Percentiles rank a stretch among this genome's conserved stretches.
These are phyloP conservation scores for Camelus dromedarius DNA, from an alignment of 2,113 vertebrate species.

Conservation along the genomic window DNA sequence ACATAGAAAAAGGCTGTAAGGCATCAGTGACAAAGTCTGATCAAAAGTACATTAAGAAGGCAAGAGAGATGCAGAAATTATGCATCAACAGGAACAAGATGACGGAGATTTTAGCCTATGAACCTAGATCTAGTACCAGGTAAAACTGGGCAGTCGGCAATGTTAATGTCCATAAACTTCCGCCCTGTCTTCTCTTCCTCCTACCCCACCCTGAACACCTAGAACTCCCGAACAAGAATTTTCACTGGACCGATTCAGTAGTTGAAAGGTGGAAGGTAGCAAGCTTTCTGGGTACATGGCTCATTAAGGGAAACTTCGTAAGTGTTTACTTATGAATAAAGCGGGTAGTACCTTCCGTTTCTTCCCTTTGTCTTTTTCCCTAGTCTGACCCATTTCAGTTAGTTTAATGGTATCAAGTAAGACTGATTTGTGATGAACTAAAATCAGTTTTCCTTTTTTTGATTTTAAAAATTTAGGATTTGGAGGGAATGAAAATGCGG, in stretches of 20 bases:
- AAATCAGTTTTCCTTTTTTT: not conserved
- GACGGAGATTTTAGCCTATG: not conserved
- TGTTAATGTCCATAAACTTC: not conserved
- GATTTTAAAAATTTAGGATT: constrained; percentile 8
- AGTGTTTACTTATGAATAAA: not conserved
- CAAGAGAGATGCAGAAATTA: not conserved
- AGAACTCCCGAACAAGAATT: not conserved
- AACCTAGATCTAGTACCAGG: not conserved
- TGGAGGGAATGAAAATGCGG: not conserved
- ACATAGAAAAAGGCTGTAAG: not conserved
- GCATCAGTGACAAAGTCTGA: not conserved
- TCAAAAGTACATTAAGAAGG: not conserved
- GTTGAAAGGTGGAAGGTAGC: not conserved
- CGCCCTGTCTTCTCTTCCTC: not conserved
- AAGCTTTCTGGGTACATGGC: not conserved
- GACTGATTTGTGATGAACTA: not conserved
- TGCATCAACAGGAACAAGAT: not conserved
- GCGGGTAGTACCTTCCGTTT: not conserved
- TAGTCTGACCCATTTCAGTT: not conserved
- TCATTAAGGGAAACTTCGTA: not conserved
- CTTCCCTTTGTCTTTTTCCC: not conserved
- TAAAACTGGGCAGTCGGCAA: not conserved
- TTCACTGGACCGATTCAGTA: not conserved
- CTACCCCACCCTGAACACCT: not conserved
- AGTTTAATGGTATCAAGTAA: not conserved